Percentiles rank a stretch among this genome's conserved stretches.
Evolutionary conservation across 2,797 vertebrate genomes (phyloP).

Genomic region (Melanotaenia boesemani): DNA sequence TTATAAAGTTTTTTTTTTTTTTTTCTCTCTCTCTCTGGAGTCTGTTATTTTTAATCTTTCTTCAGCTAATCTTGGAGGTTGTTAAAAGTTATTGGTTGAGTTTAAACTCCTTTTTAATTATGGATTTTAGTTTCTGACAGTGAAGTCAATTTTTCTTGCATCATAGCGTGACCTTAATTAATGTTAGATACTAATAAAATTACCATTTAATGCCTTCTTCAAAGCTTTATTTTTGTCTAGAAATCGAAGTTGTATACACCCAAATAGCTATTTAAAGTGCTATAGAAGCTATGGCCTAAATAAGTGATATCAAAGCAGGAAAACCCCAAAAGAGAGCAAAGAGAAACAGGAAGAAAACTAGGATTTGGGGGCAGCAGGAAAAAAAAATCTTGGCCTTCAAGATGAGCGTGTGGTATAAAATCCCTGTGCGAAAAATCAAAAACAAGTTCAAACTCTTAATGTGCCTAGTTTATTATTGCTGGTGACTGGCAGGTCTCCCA

Average conservation of each 20-base stretch:
- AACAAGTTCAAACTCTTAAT: constrained; percentile 46
- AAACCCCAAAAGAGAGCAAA: constrained; percentile 54
- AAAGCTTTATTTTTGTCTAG: constrained; percentile 56
- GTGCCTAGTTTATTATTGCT: constrained; percentile 50
- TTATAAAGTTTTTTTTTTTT: no score
- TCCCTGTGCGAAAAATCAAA: constrained; percentile 51
- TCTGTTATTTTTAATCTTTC: no score
- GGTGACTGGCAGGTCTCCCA: constrained; percentile 29
- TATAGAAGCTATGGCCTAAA: constrained; percentile 74
- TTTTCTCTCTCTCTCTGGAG: no score
- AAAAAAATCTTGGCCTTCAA: constrained; percentile 21
- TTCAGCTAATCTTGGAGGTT: no score
- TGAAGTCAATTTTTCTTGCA: constrained; percentile 24
- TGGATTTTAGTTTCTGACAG: not conserved
- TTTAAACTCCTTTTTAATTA: not conserved
- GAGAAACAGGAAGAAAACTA: constrained; percentile 37
- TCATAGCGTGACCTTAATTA: constrained; percentile 53
- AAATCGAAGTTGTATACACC: constrained; percentile 59
- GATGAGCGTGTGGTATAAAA: constrained; percentile 31
- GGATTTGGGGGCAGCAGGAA: constrained; percentile 39
- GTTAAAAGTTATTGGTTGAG: no score
- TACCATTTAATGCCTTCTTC: constrained; percentile 64
- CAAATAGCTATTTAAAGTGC: constrained; percentile 69
- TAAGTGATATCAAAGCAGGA: constrained; percentile 73
- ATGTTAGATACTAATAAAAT: constrained; percentile 66